Evolutionary conservation across 2,797 vertebrate species (phyloP), one percentile per base, ranked within the genome.

Genomic region (Gadopsis bispinosus): DNA sequence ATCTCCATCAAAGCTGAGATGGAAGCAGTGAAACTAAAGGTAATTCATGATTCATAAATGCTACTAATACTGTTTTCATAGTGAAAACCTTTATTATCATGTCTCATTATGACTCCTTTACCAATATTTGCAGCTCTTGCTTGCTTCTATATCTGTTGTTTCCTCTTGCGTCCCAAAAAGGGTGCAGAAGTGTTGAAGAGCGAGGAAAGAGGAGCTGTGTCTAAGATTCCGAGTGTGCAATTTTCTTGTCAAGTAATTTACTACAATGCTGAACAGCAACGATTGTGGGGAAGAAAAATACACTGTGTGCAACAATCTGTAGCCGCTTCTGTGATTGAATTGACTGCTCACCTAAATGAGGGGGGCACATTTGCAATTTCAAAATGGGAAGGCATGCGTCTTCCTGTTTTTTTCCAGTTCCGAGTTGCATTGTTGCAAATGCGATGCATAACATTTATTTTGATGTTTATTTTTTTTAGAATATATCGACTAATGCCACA

Each of bases 201-300:
- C 4, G 5, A 72, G 31, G 35, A 29, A 48, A n/a, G 20, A 63
- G 55, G 4, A 50, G 6, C 26, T 26, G 31, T 59, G 60, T 63
- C 55, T 59, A 45, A 54, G 22, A 66, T 51, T 75, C 55, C 43
- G 29, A 66, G 22, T 31, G 22, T 67, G 48, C 62, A 56, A 12
- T 79, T 78, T 67, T 69, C 53, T 39, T 66, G 43, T 69, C 45
- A 48, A 68, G 56, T 79, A 51, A 81, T 81, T 78, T 76, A 64
- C 55, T 55, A 50, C 39, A 6, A 43, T 8, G 14, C 20, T 54
- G 64, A 72, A 76, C 71, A 50, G 39, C 55, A 80, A 13, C 5
- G 12, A 76, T 51, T 53, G 54, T 41, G 26, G 37, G n/a, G 31
- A 22, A 26, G 55, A n/a, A 26, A 56, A 80, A 75, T 33, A 17